A percentile compares a stretch with the other conserved stretches of the same genome.
phyloP scores from a whole-genome alignment of 1,140 invertebrate genomes.

The Drosophila elegans region DNA sequence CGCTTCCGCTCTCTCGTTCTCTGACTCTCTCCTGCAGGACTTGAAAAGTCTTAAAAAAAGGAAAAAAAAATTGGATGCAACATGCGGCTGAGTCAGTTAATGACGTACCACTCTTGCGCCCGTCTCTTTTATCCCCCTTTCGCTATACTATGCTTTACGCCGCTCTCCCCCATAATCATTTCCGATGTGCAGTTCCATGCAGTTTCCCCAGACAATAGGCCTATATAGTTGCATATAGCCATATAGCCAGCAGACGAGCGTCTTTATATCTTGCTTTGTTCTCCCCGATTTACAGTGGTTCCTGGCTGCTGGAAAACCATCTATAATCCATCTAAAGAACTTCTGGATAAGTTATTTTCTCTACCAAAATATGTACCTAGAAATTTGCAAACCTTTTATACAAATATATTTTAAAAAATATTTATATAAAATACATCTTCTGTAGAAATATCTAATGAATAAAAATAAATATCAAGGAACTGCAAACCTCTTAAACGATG shows the following conservation, averaged over 20 bases:
- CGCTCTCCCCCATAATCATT: constrained; percentile 57
- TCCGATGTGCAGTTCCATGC: constrained; percentile 69
- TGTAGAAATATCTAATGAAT: too few species aligned
- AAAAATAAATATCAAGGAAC: too few species aligned
- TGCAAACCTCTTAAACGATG: too few species aligned
- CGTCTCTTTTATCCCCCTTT: constrained; percentile 1
- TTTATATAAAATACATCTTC: too few species aligned
- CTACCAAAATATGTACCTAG: too few species aligned
- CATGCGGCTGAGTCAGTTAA: constrained; percentile 74
- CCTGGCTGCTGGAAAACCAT: not conserved
- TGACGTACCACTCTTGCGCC: constrained; percentile 36
- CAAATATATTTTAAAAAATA: too few species aligned
- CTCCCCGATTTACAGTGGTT: constrained; percentile 21
- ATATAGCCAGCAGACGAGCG: constrained; percentile 27
- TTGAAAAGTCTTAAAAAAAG: constrained; percentile 13
- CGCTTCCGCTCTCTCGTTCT: constrained; percentile 2
- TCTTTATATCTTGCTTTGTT: constrained; percentile 54
- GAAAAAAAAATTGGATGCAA: constrained; percentile 59
- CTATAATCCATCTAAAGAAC: too few species aligned
- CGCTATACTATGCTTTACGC: not conserved
- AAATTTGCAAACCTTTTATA: too few species aligned
- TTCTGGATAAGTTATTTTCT: too few species aligned
- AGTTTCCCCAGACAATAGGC: constrained; percentile 71
- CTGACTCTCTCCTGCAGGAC: constrained; percentile 33
- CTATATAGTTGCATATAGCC: constrained; percentile 26